Evolutionary conservation across 2,113 vertebrate species (phyloP), one percentile per base, ranked within the genome.

Genomic region (Corvus hawaiiensis): DNA sequence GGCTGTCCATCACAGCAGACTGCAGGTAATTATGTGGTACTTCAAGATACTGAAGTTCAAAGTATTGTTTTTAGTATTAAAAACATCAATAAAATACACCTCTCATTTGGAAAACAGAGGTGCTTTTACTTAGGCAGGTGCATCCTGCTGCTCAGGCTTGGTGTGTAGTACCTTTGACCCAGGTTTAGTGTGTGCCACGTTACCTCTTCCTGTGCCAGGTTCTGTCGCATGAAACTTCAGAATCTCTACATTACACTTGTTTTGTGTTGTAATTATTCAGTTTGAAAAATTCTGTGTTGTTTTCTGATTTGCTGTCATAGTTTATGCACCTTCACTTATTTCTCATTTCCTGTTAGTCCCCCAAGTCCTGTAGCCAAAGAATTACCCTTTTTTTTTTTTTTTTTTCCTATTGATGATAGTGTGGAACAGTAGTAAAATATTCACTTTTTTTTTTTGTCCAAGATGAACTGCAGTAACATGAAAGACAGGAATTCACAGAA

Each of bases 1-100:
- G 37, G 3, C 26, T 44, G 37, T 16, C 55, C 77, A 14, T 90
- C 94, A 27, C 74, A 24, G 37, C 94, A 78, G 16, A 90, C 84
- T 55, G 84, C 93, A 93, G 96, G 97, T 98, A 94, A 75, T 59
- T 37, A 27, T 5, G 11, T 39, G 24, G 44, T 54, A 55, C 9
- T n/a, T 78, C 13, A 46, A 0, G 35, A 11, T 13, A 15, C 12
- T 78, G 52, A 71, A 28, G 17, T 4, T n/a, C 23, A 71, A 76
- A 51, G 35, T 5, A 15, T 1, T 18, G 54, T 55, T 20, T 55
- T 20, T 33, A 39, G 16, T 39, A 33, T 33, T 56, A 66, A 83
- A 69, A 37, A 48, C 7, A 27, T 61, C 23, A 39, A 17, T 58
- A 48, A 81, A 71, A 78, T n/a, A 44, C 22, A 68, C 8, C 5